A percentile compares a stretch with the other conserved stretches of the same genome.
phyloP scores from a whole-genome alignment of 2,797 vertebrate genomes.

The Mustela erminea region DNA sequence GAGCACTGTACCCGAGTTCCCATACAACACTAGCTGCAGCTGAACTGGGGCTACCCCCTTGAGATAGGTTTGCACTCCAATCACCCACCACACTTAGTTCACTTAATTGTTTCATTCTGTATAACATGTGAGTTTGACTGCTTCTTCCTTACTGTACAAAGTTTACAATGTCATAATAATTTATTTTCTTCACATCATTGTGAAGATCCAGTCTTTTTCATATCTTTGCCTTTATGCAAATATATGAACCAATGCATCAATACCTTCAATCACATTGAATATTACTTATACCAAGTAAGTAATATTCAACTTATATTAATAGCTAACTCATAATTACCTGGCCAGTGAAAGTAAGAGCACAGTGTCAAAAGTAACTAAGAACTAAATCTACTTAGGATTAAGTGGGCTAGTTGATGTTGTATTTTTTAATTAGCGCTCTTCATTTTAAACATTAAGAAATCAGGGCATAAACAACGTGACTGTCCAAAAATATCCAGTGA shows the following conservation, averaged over 20 bases:
- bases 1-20: background rate
- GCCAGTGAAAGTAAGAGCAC: background rate
- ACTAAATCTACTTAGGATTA: background rate
- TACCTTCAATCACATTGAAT: background rate
- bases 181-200: background rate
- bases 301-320: background rate
- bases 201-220: background rate
- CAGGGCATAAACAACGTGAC: background rate
- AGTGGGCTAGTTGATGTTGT: background rate
- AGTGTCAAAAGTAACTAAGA: constrained; percentile 19
- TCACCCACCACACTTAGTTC: background rate
- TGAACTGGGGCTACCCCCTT: background rate
- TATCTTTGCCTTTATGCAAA: constrained; percentile 39
- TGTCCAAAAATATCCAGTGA: background rate
- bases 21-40: background rate
- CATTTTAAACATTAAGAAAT: constrained; percentile 50
- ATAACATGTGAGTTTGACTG: background rate
- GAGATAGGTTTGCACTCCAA: background rate
- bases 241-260: background rate
- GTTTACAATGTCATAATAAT: background rate
- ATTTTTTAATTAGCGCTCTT: background rate
- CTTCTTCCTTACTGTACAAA: background rate
- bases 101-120: background rate
- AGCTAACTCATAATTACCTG: constrained; percentile 25
- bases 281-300: too few relatives aligned